These are phyloP conservation scores for Maniola hyperantus DNA, from an alignment of 2,888 invertebrate species.

Conservation along the genomic window DNA sequence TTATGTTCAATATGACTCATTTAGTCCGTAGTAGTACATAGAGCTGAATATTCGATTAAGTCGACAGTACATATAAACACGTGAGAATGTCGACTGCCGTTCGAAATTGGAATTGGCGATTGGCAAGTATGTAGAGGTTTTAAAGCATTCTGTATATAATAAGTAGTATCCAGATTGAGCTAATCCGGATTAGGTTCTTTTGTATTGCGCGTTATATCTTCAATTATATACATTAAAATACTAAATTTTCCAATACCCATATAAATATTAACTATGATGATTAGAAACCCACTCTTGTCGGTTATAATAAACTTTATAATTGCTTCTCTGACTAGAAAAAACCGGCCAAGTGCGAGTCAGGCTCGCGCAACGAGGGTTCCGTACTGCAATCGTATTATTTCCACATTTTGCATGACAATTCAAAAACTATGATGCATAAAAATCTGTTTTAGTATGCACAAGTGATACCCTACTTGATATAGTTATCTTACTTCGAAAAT, in stretches of 20 bases:
- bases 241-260: neutral
- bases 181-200: constrained; percentile 12
- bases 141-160: neutral
- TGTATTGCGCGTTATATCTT: constrained; percentile 1
- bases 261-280: neutral
- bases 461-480: too few species aligned
- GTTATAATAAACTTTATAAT: neutral
- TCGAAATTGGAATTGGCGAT: neutral
- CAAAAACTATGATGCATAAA: too few species aligned
- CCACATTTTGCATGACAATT: too few species aligned
- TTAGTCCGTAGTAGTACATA: too few species aligned
- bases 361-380: too few species aligned
- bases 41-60: too few species aligned
- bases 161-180: neutral
- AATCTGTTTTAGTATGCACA: too few species aligned
- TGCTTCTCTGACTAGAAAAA: neutral
- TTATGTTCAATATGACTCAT: too few species aligned
- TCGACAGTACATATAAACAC: neutral
- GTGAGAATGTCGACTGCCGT: neutral
- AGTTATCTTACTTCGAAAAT: too few species aligned
- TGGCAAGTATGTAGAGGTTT: neutral
- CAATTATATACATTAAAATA: neutral
- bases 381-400: too few species aligned
- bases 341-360: too few species aligned
- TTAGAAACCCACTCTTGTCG: neutral